These are phyloP conservation scores for Orientallactaga bullata DNA, from an alignment of 2,113 vertebrate genomes.

Conservation along the genomic window DNA sequence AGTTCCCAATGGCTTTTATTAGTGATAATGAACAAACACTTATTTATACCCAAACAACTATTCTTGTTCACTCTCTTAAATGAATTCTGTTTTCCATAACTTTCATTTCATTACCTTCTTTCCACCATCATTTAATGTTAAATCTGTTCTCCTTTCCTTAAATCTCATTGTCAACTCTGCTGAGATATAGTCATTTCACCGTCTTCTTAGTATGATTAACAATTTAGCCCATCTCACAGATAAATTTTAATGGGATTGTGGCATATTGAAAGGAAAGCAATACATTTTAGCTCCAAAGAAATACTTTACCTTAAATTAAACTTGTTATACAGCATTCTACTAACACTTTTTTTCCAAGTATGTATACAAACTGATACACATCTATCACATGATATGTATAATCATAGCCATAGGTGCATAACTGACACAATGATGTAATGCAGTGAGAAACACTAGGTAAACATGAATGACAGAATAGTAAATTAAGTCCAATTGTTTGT, in stretches of 20 bases:
- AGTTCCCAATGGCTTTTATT: no score
- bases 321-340: not conserved
- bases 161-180: no score
- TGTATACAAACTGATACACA: no score
- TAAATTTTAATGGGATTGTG: not conserved
- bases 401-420: not conserved
- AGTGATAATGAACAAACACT: no score
- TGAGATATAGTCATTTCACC: no score
- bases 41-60: not conserved
- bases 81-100: not conserved
- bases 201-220: not conserved
- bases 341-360: not conserved
- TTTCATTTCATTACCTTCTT: not conserved
- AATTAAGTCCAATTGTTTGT: not conserved
- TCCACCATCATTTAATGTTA: not conserved
- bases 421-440: not conserved
- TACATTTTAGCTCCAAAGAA: not conserved
- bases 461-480: not conserved
- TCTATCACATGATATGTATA: not conserved
- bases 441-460: not conserved
- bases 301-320: not conserved
- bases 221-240: not conserved
- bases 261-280: not conserved
- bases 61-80: not conserved
- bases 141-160: not conserved